Conservation (phyloP, 1,140 invertebrate species). For the Vanessa atalanta region DNA sequence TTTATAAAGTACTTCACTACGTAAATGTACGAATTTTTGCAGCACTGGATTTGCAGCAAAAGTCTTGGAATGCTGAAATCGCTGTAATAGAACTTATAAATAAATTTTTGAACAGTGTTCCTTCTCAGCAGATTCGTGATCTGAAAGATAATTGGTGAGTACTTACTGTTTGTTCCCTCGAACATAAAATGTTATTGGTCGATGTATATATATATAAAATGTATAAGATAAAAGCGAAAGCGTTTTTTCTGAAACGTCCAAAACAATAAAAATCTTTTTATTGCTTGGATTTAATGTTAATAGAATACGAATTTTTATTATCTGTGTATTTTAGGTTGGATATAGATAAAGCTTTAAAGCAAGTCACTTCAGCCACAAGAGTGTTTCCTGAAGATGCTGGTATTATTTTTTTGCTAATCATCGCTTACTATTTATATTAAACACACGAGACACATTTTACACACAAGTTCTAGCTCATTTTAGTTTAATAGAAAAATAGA, state of each 20-base stretch:
- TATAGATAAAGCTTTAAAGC: conserved; percentile 81
- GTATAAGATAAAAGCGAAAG: too few relatives aligned
- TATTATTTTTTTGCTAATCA: conserved; percentile 37
- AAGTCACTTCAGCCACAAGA: conserved; percentile 81
- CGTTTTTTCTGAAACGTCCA: too few relatives aligned
- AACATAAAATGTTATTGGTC: background rate
- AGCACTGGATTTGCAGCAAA: conserved; percentile 72
- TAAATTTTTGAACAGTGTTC: conserved; percentile 84
- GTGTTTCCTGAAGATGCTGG: conserved; percentile 81
- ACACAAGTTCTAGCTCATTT: too few relatives aligned
- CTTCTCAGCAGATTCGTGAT: conserved; percentile 80
- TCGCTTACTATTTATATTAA: background rate
- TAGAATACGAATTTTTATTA: background rate
- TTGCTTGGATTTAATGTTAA: background rate
- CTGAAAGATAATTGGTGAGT: conserved; percentile 83
- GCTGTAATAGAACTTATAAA: conserved; percentile 86
- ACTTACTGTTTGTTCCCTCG: background rate
- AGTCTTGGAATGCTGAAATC: conserved; percentile 82
- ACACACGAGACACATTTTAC: too few relatives aligned
- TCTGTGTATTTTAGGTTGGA: conserved; percentile 74
- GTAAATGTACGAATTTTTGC: conserved; percentile 20
- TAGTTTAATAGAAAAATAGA: too few relatives aligned
- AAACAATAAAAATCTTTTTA: background rate
- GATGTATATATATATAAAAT: too few relatives aligned
- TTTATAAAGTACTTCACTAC: background rate